These are phyloP conservation scores for Phalacrocorax brasilianus DNA, from an alignment of 2,113 vertebrate species.

Conservation along the genomic window DNA sequence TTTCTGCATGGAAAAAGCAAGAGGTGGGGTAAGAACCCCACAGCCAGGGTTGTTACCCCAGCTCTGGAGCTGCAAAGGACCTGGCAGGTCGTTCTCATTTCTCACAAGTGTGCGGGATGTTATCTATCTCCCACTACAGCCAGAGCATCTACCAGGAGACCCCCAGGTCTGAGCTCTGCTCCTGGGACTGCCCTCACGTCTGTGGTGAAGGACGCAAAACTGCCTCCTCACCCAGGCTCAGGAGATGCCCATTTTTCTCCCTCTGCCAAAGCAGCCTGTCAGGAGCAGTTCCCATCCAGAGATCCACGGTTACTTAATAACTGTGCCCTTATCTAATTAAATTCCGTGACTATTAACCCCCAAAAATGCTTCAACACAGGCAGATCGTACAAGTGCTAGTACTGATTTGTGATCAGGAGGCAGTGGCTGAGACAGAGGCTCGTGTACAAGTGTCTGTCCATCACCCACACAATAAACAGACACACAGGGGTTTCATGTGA, in stretches of 20 bases:
- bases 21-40: neutral
- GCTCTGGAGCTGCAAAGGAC: neutral
- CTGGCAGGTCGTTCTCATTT: neutral
- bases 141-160: neutral
- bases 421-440: neutral
- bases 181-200: fast-evolving
- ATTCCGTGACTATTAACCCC: neutral
- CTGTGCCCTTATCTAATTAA: neutral
- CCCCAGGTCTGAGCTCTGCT: neutral
- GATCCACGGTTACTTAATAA: fast-evolving
- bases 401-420: neutral
- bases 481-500: fast-evolving
- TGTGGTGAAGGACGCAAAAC: neutral
- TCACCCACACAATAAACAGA: neutral
- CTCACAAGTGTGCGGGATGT: fast-evolving
- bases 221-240: neutral
- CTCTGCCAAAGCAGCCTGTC: neutral
- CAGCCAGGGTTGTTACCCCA: fast-evolving
- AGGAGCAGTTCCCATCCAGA: neutral
- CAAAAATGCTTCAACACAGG: neutral
- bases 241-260: neutral
- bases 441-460: fast-evolving
- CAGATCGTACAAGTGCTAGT: neutral
- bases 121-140: neutral
- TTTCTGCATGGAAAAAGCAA: neutral